Evolutionary conservation across 2,797 vertebrate species (phyloP).

Genomic region (Vespertilio murinus): DNA sequence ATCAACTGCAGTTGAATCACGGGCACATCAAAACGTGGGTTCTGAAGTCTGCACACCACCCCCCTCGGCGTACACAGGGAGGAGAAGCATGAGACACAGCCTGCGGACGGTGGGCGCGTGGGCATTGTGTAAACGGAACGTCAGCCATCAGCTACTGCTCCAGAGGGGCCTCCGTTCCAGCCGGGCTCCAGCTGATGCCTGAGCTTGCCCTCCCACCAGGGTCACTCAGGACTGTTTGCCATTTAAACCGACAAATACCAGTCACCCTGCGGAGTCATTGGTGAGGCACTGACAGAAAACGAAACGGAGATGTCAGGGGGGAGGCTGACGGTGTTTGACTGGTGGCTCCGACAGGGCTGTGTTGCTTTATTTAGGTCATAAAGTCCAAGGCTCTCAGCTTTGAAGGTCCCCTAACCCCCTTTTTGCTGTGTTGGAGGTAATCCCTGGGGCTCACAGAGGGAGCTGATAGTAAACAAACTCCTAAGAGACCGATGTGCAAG

Average conservation of each 20-base stretch:
- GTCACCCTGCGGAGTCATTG: neutral
- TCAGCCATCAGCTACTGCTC: neutral
- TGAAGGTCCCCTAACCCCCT: neutral
- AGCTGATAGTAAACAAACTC: conserved; percentile 17
- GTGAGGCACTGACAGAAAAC: conserved; percentile 2
- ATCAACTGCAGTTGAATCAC: neutral
- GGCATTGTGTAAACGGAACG: neutral
- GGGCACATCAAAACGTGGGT: neutral
- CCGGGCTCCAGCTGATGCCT: neutral
- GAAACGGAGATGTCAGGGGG: neutral
- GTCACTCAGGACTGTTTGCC: neutral
- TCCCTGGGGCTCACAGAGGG: neutral
- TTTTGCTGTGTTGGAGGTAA: neutral
- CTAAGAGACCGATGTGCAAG: neutral
- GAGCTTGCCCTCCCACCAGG: neutral
- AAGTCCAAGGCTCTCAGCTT: neutral
- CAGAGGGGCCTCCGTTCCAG: neutral
- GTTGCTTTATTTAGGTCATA: neutral
- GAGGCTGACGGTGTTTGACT: neutral
- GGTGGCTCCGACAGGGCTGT: neutral
- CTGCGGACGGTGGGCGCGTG: neutral
- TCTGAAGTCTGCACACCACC: neutral
- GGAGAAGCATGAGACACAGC: neutral
- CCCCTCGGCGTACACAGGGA: neutral
- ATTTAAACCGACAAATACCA: conserved; percentile 26